Percentiles rank a stretch among this genome's conserved stretches.
These are phyloP conservation scores for Helogale parvula DNA, from an alignment of 2,113 vertebrate genomes.

Conservation along the genomic window DNA sequence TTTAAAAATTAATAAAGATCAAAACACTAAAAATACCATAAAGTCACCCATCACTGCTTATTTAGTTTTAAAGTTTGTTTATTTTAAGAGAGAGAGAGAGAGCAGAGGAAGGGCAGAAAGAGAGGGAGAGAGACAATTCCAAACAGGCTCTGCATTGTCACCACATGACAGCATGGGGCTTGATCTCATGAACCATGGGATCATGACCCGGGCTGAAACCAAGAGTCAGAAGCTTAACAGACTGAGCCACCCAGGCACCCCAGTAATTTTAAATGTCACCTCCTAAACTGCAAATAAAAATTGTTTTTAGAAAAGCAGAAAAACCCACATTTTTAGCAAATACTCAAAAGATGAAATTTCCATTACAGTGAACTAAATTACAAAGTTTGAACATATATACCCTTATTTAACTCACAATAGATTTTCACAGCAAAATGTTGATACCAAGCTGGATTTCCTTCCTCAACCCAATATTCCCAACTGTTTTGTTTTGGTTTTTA, in stretches of 20 bases:
- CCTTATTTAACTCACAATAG: neutral
- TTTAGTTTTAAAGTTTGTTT: conserved; percentile 14
- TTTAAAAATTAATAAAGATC: conserved; percentile 29
- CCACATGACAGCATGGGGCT: no score
- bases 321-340: conserved; percentile 1
- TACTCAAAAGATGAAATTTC: neutral
- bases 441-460: neutral
- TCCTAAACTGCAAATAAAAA: neutral
- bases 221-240: no score
- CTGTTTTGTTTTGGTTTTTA: no score
- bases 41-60: neutral
- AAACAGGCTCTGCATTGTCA: no score
- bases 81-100: no score
- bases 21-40: neutral
- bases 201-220: no score
- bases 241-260: no score
- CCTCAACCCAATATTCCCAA: neutral
- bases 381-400: neutral
- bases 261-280: conserved; percentile 4
- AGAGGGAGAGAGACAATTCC: no score
- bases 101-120: no score
- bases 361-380: conserved; percentile 31
- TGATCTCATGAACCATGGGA: no score
- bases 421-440: neutral
- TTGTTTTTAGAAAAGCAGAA: neutral